Evolutionary conservation across 2,797 vertebrate genomes (phyloP).

Genomic region (Pagetopsis macropterus): DNA sequence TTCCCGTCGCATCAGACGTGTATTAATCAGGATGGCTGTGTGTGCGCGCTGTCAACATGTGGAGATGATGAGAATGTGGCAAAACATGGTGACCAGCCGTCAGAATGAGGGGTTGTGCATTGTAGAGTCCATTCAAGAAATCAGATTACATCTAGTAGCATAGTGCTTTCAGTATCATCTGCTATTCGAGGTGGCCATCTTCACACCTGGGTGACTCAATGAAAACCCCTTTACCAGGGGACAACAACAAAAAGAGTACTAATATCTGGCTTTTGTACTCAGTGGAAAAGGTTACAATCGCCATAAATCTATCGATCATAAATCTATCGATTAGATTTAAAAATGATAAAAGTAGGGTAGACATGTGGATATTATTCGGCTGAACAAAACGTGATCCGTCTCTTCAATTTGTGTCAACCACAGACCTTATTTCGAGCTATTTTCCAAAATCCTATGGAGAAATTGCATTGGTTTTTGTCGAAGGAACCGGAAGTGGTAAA

Average conservation of each 20-base stretch:
- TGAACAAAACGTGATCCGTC: too few species aligned
- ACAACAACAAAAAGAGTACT: not conserved
- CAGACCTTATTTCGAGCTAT: too few species aligned
- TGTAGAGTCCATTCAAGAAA: not conserved
- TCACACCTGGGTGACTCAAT: slow-evolving; percentile 27
- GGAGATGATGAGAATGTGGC: slow-evolving; percentile 3
- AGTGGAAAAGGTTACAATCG: not conserved
- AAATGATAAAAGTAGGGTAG: too few species aligned
- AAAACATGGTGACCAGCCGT: not conserved
- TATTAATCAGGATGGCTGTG: slow-evolving; percentile 22
- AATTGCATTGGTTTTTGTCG: too few species aligned
- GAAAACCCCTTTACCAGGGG: not conserved
- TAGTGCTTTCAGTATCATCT: not conserved
- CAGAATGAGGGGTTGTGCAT: not conserved
- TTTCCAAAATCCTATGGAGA: too few species aligned
- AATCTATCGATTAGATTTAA: too few species aligned
- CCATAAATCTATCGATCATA: too few species aligned
- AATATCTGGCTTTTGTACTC: not conserved
- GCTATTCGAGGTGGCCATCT: not conserved
- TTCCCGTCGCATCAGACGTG: slow-evolving; percentile 15
- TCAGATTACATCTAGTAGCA: slow-evolving; percentile 9
- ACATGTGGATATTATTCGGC: too few species aligned
- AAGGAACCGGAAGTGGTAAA: too few species aligned
- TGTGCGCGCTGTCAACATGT: slow-evolving; percentile 2
- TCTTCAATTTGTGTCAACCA: too few species aligned